A percentile compares a stretch with the other conserved stretches of the same genome.
Evolutionary conservation across 1,140 invertebrate genomes (phyloP).

Genomic region (Aphis gossypii): DNA sequence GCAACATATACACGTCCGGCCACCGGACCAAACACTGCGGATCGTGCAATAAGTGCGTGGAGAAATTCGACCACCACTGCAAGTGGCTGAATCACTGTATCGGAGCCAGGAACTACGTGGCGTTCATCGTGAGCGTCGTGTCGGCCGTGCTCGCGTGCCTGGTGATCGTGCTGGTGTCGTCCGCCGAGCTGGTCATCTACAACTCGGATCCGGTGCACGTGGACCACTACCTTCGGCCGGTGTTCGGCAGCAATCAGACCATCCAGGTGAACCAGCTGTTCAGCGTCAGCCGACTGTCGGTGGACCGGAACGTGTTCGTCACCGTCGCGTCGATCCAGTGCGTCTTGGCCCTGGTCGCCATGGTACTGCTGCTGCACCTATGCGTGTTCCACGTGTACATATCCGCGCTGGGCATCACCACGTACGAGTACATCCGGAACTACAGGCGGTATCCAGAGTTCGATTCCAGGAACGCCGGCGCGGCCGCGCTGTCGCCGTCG

Average conservation of each 20-base stretch:
- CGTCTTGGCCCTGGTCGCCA: conserved; percentile 76
- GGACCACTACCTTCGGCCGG: conserved; percentile 74
- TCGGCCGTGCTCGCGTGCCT: conserved; percentile 79
- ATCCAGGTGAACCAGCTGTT: conserved; percentile 73
- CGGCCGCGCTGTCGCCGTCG: conserved; percentile 58
- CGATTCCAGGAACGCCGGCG: conserved; percentile 61
- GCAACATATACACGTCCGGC: conserved; percentile 79
- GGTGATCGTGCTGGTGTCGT: conserved; percentile 73
- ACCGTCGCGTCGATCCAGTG: conserved; percentile 70
- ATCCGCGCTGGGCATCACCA: conserved; percentile 82
- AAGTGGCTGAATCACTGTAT: conserved; percentile 98
- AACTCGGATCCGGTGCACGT: conserved; percentile 69
- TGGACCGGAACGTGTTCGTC: conserved; percentile 62
- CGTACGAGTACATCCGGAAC: conserved; percentile 85
- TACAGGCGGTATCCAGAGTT: conserved; percentile 64
- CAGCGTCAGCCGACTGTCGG: conserved; percentile 60
- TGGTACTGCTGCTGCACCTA: conserved; percentile 83
- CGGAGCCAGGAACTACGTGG: conserved; percentile 86
- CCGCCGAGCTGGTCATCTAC: conserved; percentile 74
- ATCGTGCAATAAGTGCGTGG: conserved; percentile 95
- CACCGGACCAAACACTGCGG: conserved; percentile 90
- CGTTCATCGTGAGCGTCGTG: conserved; percentile 85
- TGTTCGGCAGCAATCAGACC: conserved; percentile 76
- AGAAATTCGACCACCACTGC: conserved; percentile 93
- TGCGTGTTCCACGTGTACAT: conserved; percentile 91